A percentile compares a stretch with the other conserved stretches of the same genome.
phyloP scores from a whole-genome alignment of 2,888 invertebrate species.

The Caenorhabditis sp. region DNA sequence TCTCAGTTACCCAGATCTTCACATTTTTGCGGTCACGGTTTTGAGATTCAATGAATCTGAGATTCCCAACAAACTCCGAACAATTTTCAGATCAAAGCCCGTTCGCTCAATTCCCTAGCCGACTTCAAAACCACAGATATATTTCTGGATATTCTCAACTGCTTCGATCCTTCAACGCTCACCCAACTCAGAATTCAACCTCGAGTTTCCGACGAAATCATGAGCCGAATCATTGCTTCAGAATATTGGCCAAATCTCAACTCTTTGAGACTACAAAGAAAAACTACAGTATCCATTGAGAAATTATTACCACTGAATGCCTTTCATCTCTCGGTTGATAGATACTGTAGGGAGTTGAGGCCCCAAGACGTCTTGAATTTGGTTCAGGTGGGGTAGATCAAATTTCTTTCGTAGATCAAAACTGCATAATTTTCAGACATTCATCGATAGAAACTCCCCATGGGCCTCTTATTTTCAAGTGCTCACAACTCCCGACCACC shows the following conservation, averaged over 20 bases:
- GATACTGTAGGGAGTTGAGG: background rate
- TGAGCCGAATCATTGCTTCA: background rate
- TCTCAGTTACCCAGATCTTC: too few relatives aligned
- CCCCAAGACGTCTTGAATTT: background rate
- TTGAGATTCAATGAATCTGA: too few relatives aligned
- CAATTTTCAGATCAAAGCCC: too few relatives aligned
- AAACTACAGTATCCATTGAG: background rate
- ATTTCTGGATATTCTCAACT: too few relatives aligned
- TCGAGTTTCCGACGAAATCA: background rate
- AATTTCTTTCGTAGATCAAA: background rate
- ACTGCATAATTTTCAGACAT: background rate
- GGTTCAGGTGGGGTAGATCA: background rate
- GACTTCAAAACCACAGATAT: too few relatives aligned
- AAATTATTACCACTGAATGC: background rate
- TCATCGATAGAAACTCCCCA: background rate
- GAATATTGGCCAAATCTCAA: background rate
- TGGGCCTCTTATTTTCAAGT: constrained; percentile 1
- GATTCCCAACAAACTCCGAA: too few relatives aligned
- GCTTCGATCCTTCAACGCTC: too few relatives aligned
- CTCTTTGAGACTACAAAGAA: background rate
- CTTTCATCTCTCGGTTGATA: background rate
- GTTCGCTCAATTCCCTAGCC: too few relatives aligned
- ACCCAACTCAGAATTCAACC: background rate
- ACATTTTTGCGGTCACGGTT: too few relatives aligned
- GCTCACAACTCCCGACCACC: background rate